phyloP scores from a whole-genome alignment of 2,888 invertebrate species.

The Syritta pipiens region DNA sequence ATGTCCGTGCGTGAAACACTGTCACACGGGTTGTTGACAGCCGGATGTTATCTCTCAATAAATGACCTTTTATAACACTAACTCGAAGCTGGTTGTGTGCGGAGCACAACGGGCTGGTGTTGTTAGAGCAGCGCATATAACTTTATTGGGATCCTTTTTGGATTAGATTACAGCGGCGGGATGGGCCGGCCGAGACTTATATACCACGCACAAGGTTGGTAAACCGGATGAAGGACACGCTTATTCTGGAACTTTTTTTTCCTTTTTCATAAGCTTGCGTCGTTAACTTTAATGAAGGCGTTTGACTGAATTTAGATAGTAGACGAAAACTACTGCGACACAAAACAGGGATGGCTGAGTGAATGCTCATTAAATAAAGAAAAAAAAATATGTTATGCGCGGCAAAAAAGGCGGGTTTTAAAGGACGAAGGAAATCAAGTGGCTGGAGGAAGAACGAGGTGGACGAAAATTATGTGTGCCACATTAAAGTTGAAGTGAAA shows the following conservation, averaged over 20 bases:
- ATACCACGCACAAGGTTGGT: not conserved
- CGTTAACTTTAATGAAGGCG: not conserved
- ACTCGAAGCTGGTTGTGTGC: not conserved
- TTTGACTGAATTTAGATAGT: not conserved
- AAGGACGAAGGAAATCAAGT: no score
- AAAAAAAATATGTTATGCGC: no score
- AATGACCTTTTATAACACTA: conserved; percentile 31
- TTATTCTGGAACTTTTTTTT: not conserved
- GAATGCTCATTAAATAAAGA: no score
- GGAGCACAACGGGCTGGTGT: not conserved
- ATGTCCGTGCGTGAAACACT: not conserved
- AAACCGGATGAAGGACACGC: not conserved
- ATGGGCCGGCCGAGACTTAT: not conserved
- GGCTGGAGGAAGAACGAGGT: no score
- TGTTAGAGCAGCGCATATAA: conserved; percentile 7
- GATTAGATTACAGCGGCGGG: conserved; percentile 1
- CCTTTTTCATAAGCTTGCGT: not conserved
- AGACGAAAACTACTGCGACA: no score
- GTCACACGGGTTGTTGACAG: conserved; percentile 33
- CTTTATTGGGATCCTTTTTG: conserved; percentile 18
- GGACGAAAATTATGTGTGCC: no score
- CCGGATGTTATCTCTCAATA: conserved; percentile 40
- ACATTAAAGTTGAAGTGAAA: no score
- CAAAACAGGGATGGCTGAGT: no score
- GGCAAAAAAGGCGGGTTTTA: no score